Conservation (phyloP, 1,140 invertebrate genomes). For the Drosophila lacertosa region DNA sequence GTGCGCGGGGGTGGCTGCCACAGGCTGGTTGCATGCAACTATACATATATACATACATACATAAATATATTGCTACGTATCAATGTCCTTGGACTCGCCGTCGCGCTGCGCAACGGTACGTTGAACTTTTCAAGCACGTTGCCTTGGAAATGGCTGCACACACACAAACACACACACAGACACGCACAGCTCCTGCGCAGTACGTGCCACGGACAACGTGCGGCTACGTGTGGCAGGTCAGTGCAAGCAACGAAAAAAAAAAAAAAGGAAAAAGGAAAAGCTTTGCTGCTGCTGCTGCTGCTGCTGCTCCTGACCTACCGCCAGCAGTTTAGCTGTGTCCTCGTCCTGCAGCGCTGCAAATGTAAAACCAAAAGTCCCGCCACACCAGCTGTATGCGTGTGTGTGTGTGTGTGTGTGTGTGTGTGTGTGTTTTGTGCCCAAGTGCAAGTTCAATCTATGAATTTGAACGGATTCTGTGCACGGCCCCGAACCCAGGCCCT, state of each 20-base stretch:
- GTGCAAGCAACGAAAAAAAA: constrained; percentile 51
- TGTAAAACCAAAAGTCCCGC: not conserved
- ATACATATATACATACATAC: constrained; percentile 3
- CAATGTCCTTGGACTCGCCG: constrained; percentile 74
- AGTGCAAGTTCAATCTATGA: constrained; percentile 82
- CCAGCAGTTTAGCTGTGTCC: constrained; percentile 30
- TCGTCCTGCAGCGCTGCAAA: constrained; percentile 49
- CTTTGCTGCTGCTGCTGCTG: constrained; percentile 23
- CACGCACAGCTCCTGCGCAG: constrained; percentile 56
- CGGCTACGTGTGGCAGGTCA: constrained; percentile 66
- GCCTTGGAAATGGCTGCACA: constrained; percentile 70
- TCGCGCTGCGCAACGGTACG: constrained; percentile 50
- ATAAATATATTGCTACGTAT: constrained; percentile 48
- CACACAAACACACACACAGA: not conserved
- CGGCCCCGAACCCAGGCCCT: constrained; percentile 62
- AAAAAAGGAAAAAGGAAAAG: too few species aligned
- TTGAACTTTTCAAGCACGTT: constrained; percentile 73
- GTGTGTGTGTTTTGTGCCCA: constrained; percentile 63
- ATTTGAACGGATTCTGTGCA: constrained; percentile 73
- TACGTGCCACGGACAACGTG: constrained; percentile 41
- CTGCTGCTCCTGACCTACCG: constrained; percentile 61
- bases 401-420: constrained; percentile 21
- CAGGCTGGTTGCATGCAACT: constrained; percentile 38
- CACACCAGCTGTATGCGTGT: constrained; percentile 25
- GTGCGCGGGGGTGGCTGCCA: not conserved